phyloP scores from a whole-genome alignment of 2,113 vertebrate species.

The Carassius carassius region DNA sequence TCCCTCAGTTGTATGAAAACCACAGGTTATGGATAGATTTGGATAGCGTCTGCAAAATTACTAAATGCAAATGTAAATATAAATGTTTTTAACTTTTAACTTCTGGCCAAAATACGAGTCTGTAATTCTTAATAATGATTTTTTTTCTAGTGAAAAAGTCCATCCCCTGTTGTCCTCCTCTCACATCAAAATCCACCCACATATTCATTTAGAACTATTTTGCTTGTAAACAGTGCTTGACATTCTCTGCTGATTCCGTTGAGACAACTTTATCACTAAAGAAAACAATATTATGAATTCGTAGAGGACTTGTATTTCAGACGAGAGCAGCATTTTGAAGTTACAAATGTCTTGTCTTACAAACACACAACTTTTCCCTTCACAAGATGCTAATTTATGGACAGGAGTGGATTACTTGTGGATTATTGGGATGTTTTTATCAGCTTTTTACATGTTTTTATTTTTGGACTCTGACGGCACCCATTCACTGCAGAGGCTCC shows the following conservation, averaged over 20 bases:
- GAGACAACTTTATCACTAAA: neutral
- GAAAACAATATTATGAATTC: neutral
- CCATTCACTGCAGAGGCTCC: neutral
- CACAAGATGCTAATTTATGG: neutral
- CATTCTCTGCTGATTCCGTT: neutral
- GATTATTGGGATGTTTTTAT: neutral
- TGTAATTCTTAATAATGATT: too few relatives aligned
- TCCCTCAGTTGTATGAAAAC: too few relatives aligned
- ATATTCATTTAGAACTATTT: neutral
- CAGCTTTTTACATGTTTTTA: too few relatives aligned
- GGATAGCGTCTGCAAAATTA: too few relatives aligned
- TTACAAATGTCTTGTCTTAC: neutral
- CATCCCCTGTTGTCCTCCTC: neutral
- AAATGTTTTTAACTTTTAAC: neutral
- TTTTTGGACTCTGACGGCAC: neutral
- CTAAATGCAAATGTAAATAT: too few relatives aligned
- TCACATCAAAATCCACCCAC: neutral
- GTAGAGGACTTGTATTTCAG: too few relatives aligned
- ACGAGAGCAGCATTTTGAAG: neutral
- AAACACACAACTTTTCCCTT: neutral
- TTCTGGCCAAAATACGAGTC: neutral
- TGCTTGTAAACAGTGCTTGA: neutral
- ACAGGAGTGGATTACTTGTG: neutral
- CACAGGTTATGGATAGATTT: too few relatives aligned
- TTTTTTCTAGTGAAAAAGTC: too few relatives aligned